A percentile compares a stretch with the other conserved stretches of the same genome.
phyloP scores from a whole-genome alignment of 1,140 invertebrate genomes.

The Ptiloglossa arizonensis region DNA sequence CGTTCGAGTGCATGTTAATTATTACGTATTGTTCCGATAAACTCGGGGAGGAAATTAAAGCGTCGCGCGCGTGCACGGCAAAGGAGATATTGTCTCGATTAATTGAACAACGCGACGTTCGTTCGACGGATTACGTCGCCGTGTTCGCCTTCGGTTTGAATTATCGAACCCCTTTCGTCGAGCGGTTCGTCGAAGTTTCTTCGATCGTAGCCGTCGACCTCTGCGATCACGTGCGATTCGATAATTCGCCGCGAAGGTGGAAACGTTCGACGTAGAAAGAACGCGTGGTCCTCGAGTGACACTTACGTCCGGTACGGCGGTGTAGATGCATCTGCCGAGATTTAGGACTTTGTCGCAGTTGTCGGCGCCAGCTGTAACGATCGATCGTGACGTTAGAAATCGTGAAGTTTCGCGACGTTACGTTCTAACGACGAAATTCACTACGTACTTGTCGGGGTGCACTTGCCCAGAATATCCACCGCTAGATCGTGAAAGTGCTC shows the following conservation, averaged over 20 bases:
- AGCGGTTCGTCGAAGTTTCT: too few relatives aligned
- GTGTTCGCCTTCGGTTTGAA: neutral
- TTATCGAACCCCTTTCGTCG: too few relatives aligned
- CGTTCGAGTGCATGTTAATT: neutral
- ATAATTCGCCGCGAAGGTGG: too few relatives aligned
- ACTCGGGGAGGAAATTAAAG: neutral
- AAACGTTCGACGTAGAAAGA: too few relatives aligned
- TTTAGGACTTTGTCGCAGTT: conserved; percentile 73
- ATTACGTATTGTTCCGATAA: neutral
- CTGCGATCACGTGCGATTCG: too few relatives aligned
- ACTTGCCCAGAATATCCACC: conserved; percentile 49
- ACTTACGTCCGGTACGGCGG: conserved; percentile 70
- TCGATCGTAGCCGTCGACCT: too few relatives aligned
- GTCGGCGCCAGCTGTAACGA: conserved; percentile 64
- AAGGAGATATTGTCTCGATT: neutral
- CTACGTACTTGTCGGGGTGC: conserved; percentile 52
- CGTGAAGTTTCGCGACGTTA: neutral
- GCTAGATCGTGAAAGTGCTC: conserved; percentile 56
- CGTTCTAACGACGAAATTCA: too few relatives aligned
- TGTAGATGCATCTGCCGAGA: conserved; percentile 65
- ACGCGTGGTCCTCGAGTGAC: too few relatives aligned
- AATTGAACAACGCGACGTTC: neutral
- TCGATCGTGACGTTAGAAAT: neutral
- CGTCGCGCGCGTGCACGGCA: neutral
- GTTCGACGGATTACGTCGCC: too few relatives aligned